These are phyloP conservation scores for Asobara japonica DNA, from an alignment of 1,140 invertebrate species.

Conservation along the genomic window DNA sequence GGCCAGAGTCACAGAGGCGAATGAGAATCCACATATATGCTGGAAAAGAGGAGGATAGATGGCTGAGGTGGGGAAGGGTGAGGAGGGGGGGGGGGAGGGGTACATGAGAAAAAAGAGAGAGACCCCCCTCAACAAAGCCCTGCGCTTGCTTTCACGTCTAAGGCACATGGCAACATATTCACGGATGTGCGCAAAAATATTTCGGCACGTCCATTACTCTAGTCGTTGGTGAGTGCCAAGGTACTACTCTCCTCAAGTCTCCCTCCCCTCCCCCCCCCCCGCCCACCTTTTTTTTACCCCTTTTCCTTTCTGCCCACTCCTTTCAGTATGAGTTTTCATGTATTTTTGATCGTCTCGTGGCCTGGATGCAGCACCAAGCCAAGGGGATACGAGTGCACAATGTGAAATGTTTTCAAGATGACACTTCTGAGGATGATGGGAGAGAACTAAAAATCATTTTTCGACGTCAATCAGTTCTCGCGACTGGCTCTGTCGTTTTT, in stretches of 20 bases:
- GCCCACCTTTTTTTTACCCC: not conserved
- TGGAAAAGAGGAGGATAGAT: not conserved
- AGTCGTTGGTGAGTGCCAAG: conserved; percentile 10
- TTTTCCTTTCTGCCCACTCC: conserved; percentile 2
- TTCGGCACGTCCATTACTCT: conserved; percentile 28
- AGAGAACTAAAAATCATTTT: conserved; percentile 14
- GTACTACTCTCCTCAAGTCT: not conserved
- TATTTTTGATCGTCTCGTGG: conserved; percentile 30
- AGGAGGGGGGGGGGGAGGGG: not conserved
- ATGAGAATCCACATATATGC: conserved; percentile 11
- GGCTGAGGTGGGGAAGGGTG: not conserved
- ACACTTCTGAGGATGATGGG: not conserved
- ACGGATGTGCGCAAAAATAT: conserved; percentile 26
- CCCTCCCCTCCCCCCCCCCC: not conserved
- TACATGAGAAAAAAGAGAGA: conserved; percentile 18
- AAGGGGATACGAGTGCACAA: conserved; percentile 4
- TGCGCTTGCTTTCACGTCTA: not conserved
- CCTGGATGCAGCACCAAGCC: conserved; percentile 17
- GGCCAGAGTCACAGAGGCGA: conserved; percentile 18
- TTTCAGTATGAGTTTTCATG: conserved; percentile 22
- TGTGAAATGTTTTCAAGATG: conserved; percentile 18
- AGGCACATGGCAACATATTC: conserved; percentile 12
- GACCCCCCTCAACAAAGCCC: conserved; percentile 1
- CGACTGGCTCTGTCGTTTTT: not conserved
- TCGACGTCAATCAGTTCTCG: not conserved